These are phyloP conservation scores for Phania funesta DNA, from an alignment of 2,888 invertebrate species.

Conservation along the genomic window DNA sequence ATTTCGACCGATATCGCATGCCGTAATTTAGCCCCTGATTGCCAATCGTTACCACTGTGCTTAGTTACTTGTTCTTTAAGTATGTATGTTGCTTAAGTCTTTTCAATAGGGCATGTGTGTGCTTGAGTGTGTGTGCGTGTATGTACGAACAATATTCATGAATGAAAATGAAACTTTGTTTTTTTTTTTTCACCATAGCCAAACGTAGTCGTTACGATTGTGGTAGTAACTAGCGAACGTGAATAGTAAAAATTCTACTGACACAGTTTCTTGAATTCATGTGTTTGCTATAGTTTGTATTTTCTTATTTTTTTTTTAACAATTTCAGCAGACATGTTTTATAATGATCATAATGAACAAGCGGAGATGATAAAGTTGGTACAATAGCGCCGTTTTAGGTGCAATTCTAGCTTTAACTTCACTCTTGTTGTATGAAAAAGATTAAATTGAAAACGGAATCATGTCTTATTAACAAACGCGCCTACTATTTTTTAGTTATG, in stretches of 20 bases:
- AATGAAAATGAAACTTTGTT: slow-evolving; percentile 64
- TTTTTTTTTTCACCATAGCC: slow-evolving; percentile 26
- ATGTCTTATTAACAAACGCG: too few relatives aligned
- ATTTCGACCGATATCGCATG: too few relatives aligned
- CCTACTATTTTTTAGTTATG: too few relatives aligned
- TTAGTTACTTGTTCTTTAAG: slow-evolving; percentile 20
- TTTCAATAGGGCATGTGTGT: slow-evolving; percentile 6
- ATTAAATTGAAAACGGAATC: too few relatives aligned
- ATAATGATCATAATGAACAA: slow-evolving; percentile 11
- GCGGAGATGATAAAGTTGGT: too few relatives aligned
- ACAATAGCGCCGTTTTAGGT: too few relatives aligned
- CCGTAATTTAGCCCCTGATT: too few relatives aligned
- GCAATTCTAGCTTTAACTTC: too few relatives aligned
- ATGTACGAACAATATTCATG: slow-evolving; percentile 27
- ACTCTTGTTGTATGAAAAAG: too few relatives aligned
- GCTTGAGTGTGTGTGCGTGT: neutral
- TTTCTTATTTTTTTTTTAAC: slow-evolving; percentile 14
- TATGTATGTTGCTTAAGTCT: slow-evolving; percentile 49
- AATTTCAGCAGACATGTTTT: slow-evolving; percentile 40
- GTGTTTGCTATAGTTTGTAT: slow-evolving; percentile 2
- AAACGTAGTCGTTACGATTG: neutral
- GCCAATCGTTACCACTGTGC: slow-evolving; percentile 5
- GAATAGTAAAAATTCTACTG: slow-evolving; percentile 63
- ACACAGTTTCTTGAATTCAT: slow-evolving; percentile 52
- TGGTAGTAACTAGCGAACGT: slow-evolving; percentile 26